Conservation (phyloP, 1,140 invertebrate genomes). For the Zelostemma sp. region DNA sequence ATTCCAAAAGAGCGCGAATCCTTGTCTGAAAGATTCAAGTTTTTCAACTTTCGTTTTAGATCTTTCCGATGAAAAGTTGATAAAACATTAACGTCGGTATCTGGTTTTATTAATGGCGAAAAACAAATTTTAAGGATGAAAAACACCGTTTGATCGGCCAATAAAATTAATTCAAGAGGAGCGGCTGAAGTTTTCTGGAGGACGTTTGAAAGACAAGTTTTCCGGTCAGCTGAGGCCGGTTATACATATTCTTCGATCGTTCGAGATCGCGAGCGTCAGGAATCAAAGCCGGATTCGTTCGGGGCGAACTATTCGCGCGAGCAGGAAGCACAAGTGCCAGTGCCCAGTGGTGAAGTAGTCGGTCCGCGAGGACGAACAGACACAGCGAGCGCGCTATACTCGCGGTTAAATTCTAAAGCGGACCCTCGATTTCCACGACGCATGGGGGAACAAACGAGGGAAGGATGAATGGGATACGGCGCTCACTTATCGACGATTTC, state of each 20-base stretch:
- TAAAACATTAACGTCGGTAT: too few species aligned
- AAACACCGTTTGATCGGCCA: neutral
- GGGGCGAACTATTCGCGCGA: constrained; percentile 9
- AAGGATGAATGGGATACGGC: constrained; percentile 53
- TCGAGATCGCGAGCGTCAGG: neutral
- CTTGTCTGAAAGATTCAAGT: too few species aligned
- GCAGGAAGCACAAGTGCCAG: constrained; percentile 1
- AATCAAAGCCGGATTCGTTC: constrained; percentile 8
- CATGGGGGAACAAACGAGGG: constrained; percentile 17
- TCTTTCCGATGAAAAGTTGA: too few species aligned
- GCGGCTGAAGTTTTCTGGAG: too few species aligned
- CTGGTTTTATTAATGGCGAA: too few species aligned
- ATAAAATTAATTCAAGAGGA: neutral
- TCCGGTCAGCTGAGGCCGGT: neutral
- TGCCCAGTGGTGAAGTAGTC: constrained; percentile 1
- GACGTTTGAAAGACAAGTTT: constrained; percentile 9
- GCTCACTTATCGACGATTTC: constrained; percentile 45
- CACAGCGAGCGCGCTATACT: neutral
- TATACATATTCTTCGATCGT: neutral
- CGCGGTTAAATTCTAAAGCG: constrained; percentile 11
- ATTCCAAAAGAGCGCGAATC: too few species aligned
- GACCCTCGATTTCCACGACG: neutral
- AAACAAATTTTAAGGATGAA: neutral
- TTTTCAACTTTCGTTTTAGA: too few species aligned
- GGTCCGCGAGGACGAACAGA: constrained; percentile 2